Evolutionary conservation across 2,797 vertebrate genomes (phyloP).

Genomic region (Tachyglossus aculeatus): DNA sequence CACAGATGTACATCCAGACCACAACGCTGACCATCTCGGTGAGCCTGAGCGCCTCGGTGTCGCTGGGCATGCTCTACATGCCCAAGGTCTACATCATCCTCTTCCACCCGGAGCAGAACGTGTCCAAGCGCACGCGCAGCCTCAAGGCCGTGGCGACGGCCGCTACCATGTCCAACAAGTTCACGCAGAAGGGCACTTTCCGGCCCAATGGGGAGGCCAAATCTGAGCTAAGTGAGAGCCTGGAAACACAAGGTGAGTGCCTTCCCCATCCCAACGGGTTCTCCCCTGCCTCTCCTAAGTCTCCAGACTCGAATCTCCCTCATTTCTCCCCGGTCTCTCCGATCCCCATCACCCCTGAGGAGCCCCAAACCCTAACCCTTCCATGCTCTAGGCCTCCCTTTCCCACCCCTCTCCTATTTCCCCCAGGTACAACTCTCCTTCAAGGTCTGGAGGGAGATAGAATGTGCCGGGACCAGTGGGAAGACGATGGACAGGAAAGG

Average conservation of each 20-base stretch:
- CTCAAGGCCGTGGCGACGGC: slow-evolving; percentile 95
- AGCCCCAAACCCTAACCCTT: too few species aligned
- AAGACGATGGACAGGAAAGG: too few species aligned
- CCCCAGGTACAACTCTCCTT: too few species aligned
- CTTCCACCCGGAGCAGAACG: slow-evolving; percentile 96
- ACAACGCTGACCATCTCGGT: slow-evolving; percentile 95
- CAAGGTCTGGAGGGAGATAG: too few species aligned
- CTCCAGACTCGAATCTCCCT: slow-evolving; percentile 35
- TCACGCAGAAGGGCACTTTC: slow-evolving; percentile 90
- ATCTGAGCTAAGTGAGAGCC: slow-evolving; percentile 93
- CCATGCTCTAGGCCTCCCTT: too few species aligned
- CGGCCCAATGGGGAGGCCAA: slow-evolving; percentile 95
- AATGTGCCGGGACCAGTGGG: too few species aligned
- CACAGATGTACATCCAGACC: slow-evolving; percentile 96
- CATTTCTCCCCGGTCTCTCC: too few species aligned
- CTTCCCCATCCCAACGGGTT: rapidly evolving
- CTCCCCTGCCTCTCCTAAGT: background rate
- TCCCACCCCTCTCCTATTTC: too few species aligned
- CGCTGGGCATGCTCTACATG: slow-evolving; percentile 98
- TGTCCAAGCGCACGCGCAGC: slow-evolving; percentile 95
- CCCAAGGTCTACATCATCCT: slow-evolving; percentile 97
- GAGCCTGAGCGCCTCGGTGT: slow-evolving; percentile 94
- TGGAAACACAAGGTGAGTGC: slow-evolving; percentile 91
- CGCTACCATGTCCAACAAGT: slow-evolving; percentile 97
- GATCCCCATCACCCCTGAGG: too few species aligned